Base-by-base conservation (phyloP, 2,113 vertebrate genomes). In the Nerophis ophidion region DNA sequence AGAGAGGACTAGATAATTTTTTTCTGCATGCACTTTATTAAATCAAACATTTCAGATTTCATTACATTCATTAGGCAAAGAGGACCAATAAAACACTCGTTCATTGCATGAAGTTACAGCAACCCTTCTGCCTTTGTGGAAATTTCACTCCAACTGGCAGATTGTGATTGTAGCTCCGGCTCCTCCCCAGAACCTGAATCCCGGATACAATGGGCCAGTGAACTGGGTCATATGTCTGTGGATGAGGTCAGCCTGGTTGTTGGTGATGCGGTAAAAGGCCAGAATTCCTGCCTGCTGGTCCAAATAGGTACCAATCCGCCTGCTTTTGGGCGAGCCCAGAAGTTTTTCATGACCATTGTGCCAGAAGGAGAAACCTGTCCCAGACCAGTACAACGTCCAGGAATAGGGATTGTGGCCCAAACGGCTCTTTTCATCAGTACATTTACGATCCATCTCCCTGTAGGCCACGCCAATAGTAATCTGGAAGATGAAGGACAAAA, bases 331-430 rank as follows among this genome's bases (percentile, higher is more conserved):
- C 6, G 78, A 79, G 11, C 70, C 70, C 38, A 90, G 66, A 0
- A 52, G 61, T 7, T 79, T 89, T 51, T 90, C 87, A 53, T 81
- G 75, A 11, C 75, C 76, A 8, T 79, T 38, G 53, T 90, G 87
- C 87, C 88, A 90, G 65, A 90, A 68, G 2, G 87, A 88, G 60
- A 88, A 91, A 15, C 81, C 79, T 0, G 59, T 81, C 15, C 89
- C 89, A 0, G 90, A 89, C 88, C 90, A 91, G 80, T 89, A 86
- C 61, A 91, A 63, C 48, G 72, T 81, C 89, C 90, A 91, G 19
- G 90, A 91, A 38, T 42, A 42, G 7, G 72, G 48, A n/a, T 91
- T 91, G 68, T 89, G 80, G n/a, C 90, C 90, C 57, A 91, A 38
- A 16, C 89, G 80, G 61, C 88, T 86, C 34, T 40, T 48, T 65